Percentiles rank a stretch among this genome's conserved stretches.
Conservation (phyloP, 1,140 invertebrate species). For the Caenorhabditis latens region DNA sequence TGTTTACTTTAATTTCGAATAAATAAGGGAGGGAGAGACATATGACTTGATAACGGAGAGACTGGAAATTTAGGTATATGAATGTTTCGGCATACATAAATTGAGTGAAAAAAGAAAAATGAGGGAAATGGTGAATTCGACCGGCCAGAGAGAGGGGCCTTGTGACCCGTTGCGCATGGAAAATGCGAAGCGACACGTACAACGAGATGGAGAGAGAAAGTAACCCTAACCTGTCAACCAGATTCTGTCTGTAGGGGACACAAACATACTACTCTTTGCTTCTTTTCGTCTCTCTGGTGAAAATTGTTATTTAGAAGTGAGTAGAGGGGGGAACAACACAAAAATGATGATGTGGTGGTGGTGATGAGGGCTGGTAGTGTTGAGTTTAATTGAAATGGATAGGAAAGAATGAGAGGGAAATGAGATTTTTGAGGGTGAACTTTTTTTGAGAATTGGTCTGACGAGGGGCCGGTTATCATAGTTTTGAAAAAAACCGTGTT, state of each 20-base stretch:
- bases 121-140: too few species aligned
- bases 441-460: too few species aligned
- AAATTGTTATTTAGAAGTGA: constrained; percentile 35
- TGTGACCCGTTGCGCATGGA: constrained; percentile 29
- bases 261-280: neutral
- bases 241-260: constrained; percentile 9
- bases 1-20: neutral
- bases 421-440: too few species aligned
- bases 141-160: neutral
- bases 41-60: neutral
- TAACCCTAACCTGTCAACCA: constrained; percentile 46
- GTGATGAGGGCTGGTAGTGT: too few species aligned
- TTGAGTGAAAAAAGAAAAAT: too few species aligned
- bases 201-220: constrained; percentile 11
- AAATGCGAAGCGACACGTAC: constrained; percentile 53
- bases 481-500: too few species aligned
- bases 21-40: neutral
- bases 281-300: neutral
- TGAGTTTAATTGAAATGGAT: neutral
- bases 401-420: neutral
- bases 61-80: too few species aligned
- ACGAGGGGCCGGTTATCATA: too few species aligned
- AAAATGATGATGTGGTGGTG: neutral
- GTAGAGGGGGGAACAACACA: neutral
- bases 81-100: too few species aligned